These are phyloP conservation scores for Dinoponera quadriceps DNA, from an alignment of 1,140 invertebrate genomes.

Conservation along the genomic window DNA sequence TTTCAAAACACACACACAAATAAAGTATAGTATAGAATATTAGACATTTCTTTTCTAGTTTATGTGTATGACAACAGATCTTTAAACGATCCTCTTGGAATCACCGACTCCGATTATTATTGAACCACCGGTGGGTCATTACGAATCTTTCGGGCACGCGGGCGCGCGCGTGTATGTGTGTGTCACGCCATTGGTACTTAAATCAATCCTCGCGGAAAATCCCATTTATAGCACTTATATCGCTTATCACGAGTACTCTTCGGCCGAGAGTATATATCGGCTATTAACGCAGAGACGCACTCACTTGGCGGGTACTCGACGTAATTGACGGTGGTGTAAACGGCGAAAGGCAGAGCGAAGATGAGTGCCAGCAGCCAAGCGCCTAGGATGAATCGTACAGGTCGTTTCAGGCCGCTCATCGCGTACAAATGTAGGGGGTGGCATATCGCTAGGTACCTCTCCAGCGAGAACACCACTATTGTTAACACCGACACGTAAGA, in stretches of 20 bases:
- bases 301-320: slow-evolving; percentile 90
- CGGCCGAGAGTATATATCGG: not conserved
- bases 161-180: too few relatives aligned
- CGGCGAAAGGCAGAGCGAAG: slow-evolving; percentile 92
- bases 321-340: slow-evolving; percentile 90
- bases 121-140: too few relatives aligned
- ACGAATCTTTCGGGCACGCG: not conserved
- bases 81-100: too few relatives aligned
- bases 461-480: slow-evolving; percentile 95
- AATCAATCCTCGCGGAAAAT: not conserved
- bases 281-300: slow-evolving; percentile 33
- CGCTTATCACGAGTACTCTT: not conserved
- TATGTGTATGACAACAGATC: too few relatives aligned
- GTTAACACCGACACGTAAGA: slow-evolving; percentile 96
- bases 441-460: slow-evolving; percentile 96
- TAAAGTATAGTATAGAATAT: too few relatives aligned
- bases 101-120: too few relatives aligned
- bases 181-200: not conserved
- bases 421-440: slow-evolving; percentile 93
- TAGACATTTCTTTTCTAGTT: too few relatives aligned
- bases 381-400: slow-evolving; percentile 91
- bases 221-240: not conserved
- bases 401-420: slow-evolving; percentile 92
- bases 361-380: slow-evolving; percentile 93
- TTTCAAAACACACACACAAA: too few relatives aligned